These are phyloP conservation scores for Thereva unica DNA, from an alignment of 2,888 invertebrate species.

Conservation along the genomic window DNA sequence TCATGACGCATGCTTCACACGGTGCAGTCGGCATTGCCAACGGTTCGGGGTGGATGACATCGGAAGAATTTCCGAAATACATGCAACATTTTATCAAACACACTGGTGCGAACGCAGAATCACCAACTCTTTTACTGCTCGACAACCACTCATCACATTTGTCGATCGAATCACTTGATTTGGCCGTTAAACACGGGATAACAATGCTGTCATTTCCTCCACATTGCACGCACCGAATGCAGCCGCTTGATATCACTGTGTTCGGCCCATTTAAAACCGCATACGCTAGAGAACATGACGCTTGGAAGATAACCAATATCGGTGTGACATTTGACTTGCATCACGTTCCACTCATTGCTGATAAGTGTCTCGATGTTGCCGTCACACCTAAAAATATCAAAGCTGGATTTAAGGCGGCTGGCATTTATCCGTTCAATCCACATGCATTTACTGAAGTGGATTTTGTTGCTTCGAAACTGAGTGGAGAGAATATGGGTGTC, in stretches of 20 bases:
- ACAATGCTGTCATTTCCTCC: conserved; percentile 21
- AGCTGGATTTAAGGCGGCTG: conserved; percentile 61
- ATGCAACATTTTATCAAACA: conserved; percentile 3
- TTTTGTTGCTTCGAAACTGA: background rate
- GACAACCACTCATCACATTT: conserved; percentile 45
- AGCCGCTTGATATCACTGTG: conserved; percentile 8
- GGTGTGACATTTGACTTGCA: background rate
- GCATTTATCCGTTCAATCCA: conserved; percentile 20
- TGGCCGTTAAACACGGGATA: conserved; percentile 47
- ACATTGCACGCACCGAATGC: conserved; percentile 24
- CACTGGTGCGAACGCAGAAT: background rate
- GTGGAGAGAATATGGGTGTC: conserved; percentile 5
- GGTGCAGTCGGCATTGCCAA: background rate
- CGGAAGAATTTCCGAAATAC: background rate
- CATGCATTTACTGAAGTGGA: conserved; percentile 12
- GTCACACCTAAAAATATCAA: conserved; percentile 80
- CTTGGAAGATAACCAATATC: background rate
- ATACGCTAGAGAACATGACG: background rate
- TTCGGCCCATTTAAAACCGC: conserved; percentile 10
- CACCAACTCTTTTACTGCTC: conserved; percentile 39
- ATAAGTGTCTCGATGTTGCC: conserved; percentile 66
- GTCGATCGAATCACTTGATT: conserved; percentile 44
- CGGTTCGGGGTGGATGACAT: conserved; percentile 21
- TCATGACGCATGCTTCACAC: background rate
- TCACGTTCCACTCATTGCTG: conserved; percentile 6